phyloP scores from a whole-genome alignment of 2,888 invertebrate species.

The Callosobruchus maculatus region DNA sequence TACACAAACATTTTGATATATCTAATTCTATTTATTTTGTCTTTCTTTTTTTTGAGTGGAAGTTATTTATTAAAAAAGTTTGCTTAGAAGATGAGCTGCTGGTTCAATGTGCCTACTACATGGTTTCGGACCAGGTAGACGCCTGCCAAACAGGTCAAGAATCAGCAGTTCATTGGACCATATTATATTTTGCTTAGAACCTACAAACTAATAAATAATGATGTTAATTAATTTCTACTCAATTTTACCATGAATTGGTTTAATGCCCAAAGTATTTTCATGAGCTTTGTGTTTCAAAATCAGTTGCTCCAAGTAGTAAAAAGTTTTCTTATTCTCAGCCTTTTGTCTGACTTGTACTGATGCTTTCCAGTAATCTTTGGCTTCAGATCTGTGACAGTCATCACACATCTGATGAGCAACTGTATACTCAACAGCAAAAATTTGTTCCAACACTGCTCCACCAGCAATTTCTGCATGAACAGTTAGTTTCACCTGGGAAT shows the following conservation, averaged over 20 bases:
- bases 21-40: too few species aligned
- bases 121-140: too few species aligned
- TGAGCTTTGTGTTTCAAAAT: conserved; percentile 95
- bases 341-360: conserved; percentile 84
- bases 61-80: too few species aligned
- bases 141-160: too few species aligned
- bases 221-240: too few species aligned
- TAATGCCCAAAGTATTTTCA: conserved; percentile 83
- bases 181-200: too few species aligned
- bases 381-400: conserved; percentile 94
- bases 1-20: too few species aligned
- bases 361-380: conserved; percentile 97
- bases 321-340: conserved; percentile 92
- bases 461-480: conserved; percentile 93
- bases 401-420: conserved; percentile 94
- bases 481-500: conserved; percentile 73
- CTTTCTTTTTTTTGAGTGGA: too few species aligned
- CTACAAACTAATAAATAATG: too few species aligned
- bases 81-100: too few species aligned
- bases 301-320: conserved; percentile 95
- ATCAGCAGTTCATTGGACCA: too few species aligned
- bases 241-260: conserved; percentile 35
- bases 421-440: conserved; percentile 91
- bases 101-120: too few species aligned
- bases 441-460: conserved; percentile 88